Percentiles rank a stretch among this genome's conserved stretches.
phyloP scores from a whole-genome alignment of 2,113 vertebrate genomes.

The Callocephalon fimbriatum region DNA sequence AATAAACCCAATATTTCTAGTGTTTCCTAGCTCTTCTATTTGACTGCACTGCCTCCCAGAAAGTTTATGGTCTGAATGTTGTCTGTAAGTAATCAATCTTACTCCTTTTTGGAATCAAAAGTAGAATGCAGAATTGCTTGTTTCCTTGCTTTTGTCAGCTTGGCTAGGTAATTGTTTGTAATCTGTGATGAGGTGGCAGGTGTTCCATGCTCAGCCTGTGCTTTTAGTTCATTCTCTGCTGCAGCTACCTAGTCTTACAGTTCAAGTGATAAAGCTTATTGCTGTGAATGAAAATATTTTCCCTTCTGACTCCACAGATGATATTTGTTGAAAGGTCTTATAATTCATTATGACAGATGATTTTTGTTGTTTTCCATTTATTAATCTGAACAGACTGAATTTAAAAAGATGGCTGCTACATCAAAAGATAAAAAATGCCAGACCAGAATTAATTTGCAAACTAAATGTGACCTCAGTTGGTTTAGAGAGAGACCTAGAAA shows the following conservation, averaged over 20 bases:
- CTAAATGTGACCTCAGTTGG: background rate
- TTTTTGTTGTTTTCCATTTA: background rate
- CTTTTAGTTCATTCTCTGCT: background rate
- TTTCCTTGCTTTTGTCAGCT: background rate
- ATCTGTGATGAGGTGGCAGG: background rate
- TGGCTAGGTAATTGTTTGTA: background rate
- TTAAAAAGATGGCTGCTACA: background rate
- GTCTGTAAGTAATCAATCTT: background rate
- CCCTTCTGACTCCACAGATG: background rate
- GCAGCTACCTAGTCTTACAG: background rate
- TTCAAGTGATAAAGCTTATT: background rate
- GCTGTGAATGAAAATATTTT: background rate
- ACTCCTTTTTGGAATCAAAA: background rate
- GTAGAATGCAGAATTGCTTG: background rate
- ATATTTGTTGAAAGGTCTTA: background rate
- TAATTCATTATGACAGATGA: background rate
- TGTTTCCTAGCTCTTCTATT: background rate
- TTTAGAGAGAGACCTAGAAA: constrained; percentile 10
- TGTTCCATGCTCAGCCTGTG: background rate
- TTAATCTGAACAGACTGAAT: background rate
- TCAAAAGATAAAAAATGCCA: constrained; percentile 1
- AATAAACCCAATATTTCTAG: background rate
- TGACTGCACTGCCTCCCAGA: background rate
- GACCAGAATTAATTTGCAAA: background rate
- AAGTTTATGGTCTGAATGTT: background rate